These are phyloP conservation scores for Drosophila tsacasi DNA, from an alignment of 1,140 invertebrate species.

Conservation along the genomic window DNA sequence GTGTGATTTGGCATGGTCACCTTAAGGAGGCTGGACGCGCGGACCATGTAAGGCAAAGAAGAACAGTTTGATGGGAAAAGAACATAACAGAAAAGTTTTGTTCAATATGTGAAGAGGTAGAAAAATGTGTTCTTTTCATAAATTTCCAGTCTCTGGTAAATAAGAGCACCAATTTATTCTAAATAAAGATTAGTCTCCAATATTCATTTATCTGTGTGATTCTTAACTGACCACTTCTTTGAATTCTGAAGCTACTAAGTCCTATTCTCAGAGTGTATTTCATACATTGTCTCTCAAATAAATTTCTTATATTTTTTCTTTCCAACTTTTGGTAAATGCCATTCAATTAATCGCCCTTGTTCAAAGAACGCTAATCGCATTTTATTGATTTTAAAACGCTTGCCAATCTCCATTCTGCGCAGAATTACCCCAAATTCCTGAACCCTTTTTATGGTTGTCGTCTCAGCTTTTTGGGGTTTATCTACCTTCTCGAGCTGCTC, in stretches of 20 bases:
- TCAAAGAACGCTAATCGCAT: constrained; percentile 48
- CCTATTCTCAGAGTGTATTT: not conserved
- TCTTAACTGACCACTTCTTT: not conserved
- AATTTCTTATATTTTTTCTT: not conserved
- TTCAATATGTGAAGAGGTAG: too few species aligned
- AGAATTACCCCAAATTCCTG: constrained; percentile 43
- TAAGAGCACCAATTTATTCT: too few species aligned
- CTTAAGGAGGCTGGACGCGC: not conserved
- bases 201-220: too few species aligned
- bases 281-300: constrained; percentile 2
- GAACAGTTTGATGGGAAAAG: not conserved
- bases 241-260: not conserved
- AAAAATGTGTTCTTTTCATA: too few species aligned
- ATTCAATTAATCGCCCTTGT: constrained; percentile 54
- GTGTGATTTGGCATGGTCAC: constrained; percentile 41
- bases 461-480: constrained; percentile 24
- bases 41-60: too few species aligned
- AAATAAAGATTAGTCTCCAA: too few species aligned
- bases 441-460: constrained; percentile 41
- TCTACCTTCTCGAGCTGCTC: constrained; percentile 43
- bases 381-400: constrained; percentile 70
- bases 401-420: constrained; percentile 51
- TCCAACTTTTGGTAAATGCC: constrained; percentile 25
- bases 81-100: not conserved
- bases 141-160: too few species aligned